Base-by-base conservation (phyloP, 1,140 invertebrate species). In the Ceratina australensis region DNA sequence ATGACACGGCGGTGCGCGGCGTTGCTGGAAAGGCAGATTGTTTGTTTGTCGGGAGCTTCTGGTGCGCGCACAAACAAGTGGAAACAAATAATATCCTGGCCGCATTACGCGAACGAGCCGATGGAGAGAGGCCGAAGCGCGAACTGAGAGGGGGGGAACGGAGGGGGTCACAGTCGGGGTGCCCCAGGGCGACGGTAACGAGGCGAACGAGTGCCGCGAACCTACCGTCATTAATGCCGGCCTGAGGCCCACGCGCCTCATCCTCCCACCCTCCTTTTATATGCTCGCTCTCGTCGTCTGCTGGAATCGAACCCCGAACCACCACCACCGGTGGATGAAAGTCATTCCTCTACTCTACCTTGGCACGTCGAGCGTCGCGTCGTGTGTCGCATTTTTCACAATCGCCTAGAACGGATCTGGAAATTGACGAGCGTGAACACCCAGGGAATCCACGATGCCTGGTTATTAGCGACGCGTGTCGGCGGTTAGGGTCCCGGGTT, bases 41-140 rank as follows among this genome's bases (percentile, higher is more conserved):
- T 90, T 90, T 87, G 88, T 91, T 91, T 89, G 90, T 89, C 87
- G 86, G 84, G 86, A 87, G 87, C 84, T 85, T 84, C 81, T 81
- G 54, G 66, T 52, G 81, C 74, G 87, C 81, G 86, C 86, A 89
- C 89, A 91, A 90, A 92, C 89, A 89, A 89, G 88, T 88, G 88
- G 87, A 90, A 91, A 92, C 90, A 92, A 92, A 92, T 91, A 91
- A 92, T 91, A 92, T 91, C 89, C 89, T 89, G 88, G 72, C 81
- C 87, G 87, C 87, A 87, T 87, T 87, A 87, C 81, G 86, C 77
- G 76, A 80, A 77, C 80, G 69, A 80, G 79, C 74, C 68, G 60
- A 80, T 68, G 75, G 65, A 67, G 59, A 66, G 54, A 71, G 68
- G 20, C 26, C 26, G 63, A 71, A 57, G 42, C 33, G 33, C 52